phyloP scores from a whole-genome alignment of 2,797 vertebrate genomes.

The Allochrocebus solatus region DNA sequence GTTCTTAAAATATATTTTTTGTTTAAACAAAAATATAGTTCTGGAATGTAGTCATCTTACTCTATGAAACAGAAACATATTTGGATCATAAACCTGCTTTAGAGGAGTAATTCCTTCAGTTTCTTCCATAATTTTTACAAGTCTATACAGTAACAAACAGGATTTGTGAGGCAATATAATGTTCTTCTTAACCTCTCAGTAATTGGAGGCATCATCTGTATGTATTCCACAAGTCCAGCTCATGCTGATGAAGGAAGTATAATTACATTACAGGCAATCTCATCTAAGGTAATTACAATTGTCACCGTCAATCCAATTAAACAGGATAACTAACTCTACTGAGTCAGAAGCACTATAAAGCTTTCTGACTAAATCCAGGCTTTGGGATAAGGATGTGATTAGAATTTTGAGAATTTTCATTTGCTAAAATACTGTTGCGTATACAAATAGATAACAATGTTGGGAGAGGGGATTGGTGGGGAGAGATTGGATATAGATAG shows the following conservation, averaged over 20 bases:
- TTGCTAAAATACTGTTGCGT: conserved; percentile 66
- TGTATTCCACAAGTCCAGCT: conserved; percentile 82
- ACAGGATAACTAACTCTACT: conserved; percentile 87
- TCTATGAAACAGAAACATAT: conserved; percentile 64
- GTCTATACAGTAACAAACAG: conserved; percentile 81
- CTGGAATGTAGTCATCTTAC: conserved; percentile 49
- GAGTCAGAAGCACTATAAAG: conserved; percentile 80
- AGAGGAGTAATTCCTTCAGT: conserved; percentile 82
- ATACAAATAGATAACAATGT: conserved; percentile 63
- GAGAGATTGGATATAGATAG: background rate
- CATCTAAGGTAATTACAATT: conserved; percentile 90
- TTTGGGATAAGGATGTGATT: conserved; percentile 43
- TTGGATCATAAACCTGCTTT: conserved; percentile 77
- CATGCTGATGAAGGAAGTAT: conserved; percentile 83
- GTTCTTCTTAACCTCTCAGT: conserved; percentile 82
- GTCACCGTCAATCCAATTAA: conserved; percentile 90
- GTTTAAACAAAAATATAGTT: conserved; percentile 54
- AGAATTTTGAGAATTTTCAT: conserved; percentile 41
- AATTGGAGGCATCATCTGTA: conserved; percentile 80
- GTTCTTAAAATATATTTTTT: background rate
- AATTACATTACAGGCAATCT: conserved; percentile 88
- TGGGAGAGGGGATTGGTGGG: background rate
- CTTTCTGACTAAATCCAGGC: conserved; percentile 78
- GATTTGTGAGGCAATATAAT: conserved; percentile 84
- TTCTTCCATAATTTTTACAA: conserved; percentile 58